A percentile compares a stretch with the other conserved stretches of the same genome.
Conservation (phyloP, 2,888 invertebrate genomes). For the Drosophila cyrtoloma region DNA sequence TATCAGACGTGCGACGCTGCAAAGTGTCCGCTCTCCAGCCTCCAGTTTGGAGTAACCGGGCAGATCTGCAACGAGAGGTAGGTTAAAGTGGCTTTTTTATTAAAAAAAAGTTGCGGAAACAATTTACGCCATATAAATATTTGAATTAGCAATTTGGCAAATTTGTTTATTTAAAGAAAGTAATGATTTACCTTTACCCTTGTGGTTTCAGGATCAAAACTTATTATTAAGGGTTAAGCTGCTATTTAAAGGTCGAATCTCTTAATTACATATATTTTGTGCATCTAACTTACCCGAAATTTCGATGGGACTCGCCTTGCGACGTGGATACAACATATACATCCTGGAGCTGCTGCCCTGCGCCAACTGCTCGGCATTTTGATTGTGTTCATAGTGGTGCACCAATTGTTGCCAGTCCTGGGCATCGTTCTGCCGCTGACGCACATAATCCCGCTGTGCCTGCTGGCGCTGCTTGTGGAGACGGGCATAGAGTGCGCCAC, state of each 20-base stretch:
- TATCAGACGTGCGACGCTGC: conserved; percentile 90
- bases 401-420: conserved; percentile 75
- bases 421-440: conserved; percentile 53
- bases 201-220: neutral
- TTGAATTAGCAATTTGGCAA: neutral
- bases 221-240: neutral
- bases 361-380: conserved; percentile 65
- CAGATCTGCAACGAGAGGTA: conserved; percentile 87
- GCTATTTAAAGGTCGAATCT: neutral
- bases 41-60: conserved; percentile 92
- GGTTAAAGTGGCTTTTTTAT: neutral
- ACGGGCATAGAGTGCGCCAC: conserved; percentile 88
- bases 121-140: neutral
- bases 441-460: conserved; percentile 71
- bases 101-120: neutral
- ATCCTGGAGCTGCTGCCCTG: conserved; percentile 72
- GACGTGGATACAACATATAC: conserved; percentile 65
- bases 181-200: neutral
- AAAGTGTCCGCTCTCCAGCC: conserved; percentile 90
- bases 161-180: neutral
- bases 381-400: conserved; percentile 70
- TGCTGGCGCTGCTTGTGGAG: conserved; percentile 86
- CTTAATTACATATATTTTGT: neutral
- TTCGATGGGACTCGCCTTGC: conserved; percentile 84
- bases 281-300: conserved; percentile 69